Conservation (phyloP, 2,888 invertebrate species). For the Kuschelorhynchus macadamiae region DNA sequence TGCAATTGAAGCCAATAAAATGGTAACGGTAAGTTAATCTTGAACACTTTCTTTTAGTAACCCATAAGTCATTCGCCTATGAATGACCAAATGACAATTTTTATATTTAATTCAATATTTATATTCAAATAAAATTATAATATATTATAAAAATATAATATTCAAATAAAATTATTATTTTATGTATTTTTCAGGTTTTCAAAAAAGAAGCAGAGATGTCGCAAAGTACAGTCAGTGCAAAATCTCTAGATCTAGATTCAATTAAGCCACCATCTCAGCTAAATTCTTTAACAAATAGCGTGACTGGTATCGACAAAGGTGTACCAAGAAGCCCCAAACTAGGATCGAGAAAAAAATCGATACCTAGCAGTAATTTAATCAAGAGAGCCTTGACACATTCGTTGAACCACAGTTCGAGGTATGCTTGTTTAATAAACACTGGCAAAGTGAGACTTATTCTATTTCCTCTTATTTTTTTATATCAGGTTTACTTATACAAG, state of each 20-base stretch:
- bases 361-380: conserved; percentile 80
- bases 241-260: conserved; percentile 79
- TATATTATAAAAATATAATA: neutral
- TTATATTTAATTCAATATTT: too few species aligned
- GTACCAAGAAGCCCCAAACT: conserved; percentile 61
- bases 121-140: too few species aligned
- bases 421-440: neutral
- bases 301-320: conserved; percentile 50
- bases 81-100: too few species aligned
- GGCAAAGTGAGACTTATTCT: neutral
- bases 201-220: conserved; percentile 71
- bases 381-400: conserved; percentile 78
- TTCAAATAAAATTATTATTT: neutral
- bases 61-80: too few species aligned
- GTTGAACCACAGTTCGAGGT: conserved; percentile 59
- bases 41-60: too few species aligned
- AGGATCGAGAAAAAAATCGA: conserved; percentile 73
- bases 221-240: conserved; percentile 74
- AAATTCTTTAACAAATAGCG: conserved; percentile 74
- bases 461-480: neutral
- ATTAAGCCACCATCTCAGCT: conserved; percentile 84
- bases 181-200: conserved; percentile 58
- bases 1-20: conserved; percentile 81
- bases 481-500: neutral
- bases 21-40: conserved; percentile 70